phyloP scores from a whole-genome alignment of 2,113 vertebrate species.

The Donacobius atricapilla region DNA sequence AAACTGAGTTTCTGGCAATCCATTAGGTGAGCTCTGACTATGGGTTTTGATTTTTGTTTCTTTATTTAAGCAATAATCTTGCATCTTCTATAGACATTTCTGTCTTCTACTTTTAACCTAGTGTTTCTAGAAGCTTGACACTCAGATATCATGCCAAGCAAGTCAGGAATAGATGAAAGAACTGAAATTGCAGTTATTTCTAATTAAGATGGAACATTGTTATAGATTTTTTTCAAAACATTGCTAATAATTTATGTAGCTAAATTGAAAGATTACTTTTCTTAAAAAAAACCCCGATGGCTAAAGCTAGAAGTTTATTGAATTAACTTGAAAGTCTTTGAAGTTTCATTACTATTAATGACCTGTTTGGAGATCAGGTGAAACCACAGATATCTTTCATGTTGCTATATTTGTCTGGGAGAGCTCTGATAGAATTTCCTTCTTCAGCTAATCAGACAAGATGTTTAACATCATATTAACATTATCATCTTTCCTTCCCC shows the following conservation, averaged over 20 bases:
- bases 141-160: constrained; percentile 12
- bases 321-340: constrained; percentile 44
- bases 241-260: neutral
- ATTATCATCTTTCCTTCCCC: constrained; percentile 11
- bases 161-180: constrained; percentile 36
- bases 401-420: constrained; percentile 44
- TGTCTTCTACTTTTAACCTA: neutral
- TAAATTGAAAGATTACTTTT: constrained; percentile 47
- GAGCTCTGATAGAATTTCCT: constrained; percentile 55
- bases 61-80: neutral
- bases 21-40: neutral
- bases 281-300: neutral
- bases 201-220: constrained; percentile 52
- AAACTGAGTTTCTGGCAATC: neutral
- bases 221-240: constrained; percentile 57
- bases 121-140: neutral
- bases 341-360: constrained; percentile 68
- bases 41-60: neutral
- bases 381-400: constrained; percentile 52
- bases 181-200: constrained; percentile 2
- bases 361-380: constrained; percentile 45
- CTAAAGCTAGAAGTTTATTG: constrained; percentile 53
- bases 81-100: neutral
- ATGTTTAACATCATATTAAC: constrained; percentile 8
- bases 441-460: constrained; percentile 49